Conservation (phyloP, 2,113 vertebrate species). For the Phylloscopus trochiloides region DNA sequence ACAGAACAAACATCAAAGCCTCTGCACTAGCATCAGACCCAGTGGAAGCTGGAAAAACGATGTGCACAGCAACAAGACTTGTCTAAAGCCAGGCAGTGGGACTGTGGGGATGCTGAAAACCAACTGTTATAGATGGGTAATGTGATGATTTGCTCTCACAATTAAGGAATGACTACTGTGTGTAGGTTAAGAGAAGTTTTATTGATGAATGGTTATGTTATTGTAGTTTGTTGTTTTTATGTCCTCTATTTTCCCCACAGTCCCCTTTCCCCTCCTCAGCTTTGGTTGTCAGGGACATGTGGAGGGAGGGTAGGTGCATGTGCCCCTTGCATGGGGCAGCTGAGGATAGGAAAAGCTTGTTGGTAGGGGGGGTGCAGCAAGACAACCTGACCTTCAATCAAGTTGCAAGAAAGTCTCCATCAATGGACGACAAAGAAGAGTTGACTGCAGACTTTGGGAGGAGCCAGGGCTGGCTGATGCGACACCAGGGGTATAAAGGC, state of each 20-base stretch:
- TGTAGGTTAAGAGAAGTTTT: neutral
- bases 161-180: neutral
- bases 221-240: neutral
- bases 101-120: neutral
- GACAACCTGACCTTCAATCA: neutral
- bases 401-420: neutral
- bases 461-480: neutral
- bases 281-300: neutral
- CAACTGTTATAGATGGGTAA: neutral
- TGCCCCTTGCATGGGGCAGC: neutral
- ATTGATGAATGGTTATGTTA: neutral
- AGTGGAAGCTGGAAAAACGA: fast-evolving
- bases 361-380: neutral
- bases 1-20: neutral
- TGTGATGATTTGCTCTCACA: neutral
- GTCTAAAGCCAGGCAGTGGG: neutral
- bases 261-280: neutral
- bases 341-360: neutral
- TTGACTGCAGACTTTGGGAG: neutral
- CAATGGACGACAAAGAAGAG: neutral
- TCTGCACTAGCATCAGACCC: neutral
- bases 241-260: neutral
- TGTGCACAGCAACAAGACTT: neutral
- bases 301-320: neutral
- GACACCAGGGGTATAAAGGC: neutral